These are phyloP conservation scores for Aphrophora alni DNA, from an alignment of 2,888 invertebrate genomes.

Conservation along the genomic window DNA sequence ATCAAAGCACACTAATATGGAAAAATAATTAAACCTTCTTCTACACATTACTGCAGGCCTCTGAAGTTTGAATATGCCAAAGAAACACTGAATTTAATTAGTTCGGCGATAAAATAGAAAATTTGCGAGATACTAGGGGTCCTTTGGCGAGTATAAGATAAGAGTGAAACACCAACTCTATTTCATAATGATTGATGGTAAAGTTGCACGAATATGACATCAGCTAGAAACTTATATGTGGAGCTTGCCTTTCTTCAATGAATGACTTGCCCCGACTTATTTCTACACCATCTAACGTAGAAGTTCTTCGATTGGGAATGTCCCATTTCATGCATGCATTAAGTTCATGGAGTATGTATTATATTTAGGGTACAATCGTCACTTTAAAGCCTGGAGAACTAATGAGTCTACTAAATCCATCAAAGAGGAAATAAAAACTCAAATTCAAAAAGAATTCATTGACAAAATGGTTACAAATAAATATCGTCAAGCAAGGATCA, in stretches of 20 bases:
- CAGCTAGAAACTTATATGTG: constrained; percentile 30
- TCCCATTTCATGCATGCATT: constrained; percentile 24
- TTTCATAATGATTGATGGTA: constrained; percentile 41
- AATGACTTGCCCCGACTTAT: constrained; percentile 13
- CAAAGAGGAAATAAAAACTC: neutral
- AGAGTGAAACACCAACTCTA: neutral
- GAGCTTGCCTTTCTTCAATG: constrained; percentile 11
- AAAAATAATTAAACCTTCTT: too few species aligned
- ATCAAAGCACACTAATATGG: too few species aligned
- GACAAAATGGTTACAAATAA: too few species aligned
- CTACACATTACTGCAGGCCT: too few species aligned
- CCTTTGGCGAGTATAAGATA: too few species aligned
- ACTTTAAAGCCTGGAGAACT: constrained; percentile 25
- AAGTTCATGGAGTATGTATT: constrained; percentile 33
- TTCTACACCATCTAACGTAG: neutral
- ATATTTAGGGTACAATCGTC: constrained; percentile 8
- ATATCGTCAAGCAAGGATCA: too few species aligned
- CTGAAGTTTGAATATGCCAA: too few species aligned
- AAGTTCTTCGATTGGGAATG: neutral
- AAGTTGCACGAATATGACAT: constrained; percentile 35
- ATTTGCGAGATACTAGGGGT: neutral
- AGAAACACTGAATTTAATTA: too few species aligned
- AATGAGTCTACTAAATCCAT: too few species aligned
- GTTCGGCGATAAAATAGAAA: neutral
- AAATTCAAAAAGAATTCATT: constrained; percentile 32